Conservation (phyloP, 2,888 invertebrate species). For the Lasius fuliginosus region DNA sequence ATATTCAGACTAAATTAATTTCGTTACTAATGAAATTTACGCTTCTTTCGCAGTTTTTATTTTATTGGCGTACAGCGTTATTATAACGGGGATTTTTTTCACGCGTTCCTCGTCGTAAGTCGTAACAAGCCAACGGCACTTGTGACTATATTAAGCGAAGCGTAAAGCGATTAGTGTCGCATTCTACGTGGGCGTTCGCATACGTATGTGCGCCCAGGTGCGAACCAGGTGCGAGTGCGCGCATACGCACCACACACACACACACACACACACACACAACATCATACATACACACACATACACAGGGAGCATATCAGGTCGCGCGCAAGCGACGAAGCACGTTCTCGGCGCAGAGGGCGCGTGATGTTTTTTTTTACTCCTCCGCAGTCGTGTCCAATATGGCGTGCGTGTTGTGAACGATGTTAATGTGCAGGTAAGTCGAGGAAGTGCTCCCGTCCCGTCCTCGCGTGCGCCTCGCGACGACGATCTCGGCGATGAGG, state of each 20-base stretch:
- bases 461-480: background rate
- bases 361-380: constrained; percentile 52
- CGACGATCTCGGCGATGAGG: background rate
- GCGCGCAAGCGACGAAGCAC: constrained; percentile 5
- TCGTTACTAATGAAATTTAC: background rate
- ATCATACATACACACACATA: too few species aligned
- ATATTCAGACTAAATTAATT: background rate
- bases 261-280: too few species aligned
- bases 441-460: background rate
- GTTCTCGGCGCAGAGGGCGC: constrained; percentile 56
- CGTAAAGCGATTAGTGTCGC: constrained; percentile 25
- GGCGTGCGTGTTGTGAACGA: constrained; percentile 80
- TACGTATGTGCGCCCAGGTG: background rate
- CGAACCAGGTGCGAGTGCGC: background rate
- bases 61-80: background rate
- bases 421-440: constrained; percentile 80
- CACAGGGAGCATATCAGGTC: background rate
- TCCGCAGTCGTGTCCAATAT: constrained; percentile 80
- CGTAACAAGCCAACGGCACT: constrained; percentile 8
- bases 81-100: background rate
- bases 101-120: background rate
- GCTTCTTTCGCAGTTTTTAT: background rate
- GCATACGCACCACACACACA: background rate
- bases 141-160: constrained; percentile 15
- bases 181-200: background rate